Conservation (phyloP, 2,113 vertebrate genomes). For the Anarrhichthys ocellatus region DNA sequence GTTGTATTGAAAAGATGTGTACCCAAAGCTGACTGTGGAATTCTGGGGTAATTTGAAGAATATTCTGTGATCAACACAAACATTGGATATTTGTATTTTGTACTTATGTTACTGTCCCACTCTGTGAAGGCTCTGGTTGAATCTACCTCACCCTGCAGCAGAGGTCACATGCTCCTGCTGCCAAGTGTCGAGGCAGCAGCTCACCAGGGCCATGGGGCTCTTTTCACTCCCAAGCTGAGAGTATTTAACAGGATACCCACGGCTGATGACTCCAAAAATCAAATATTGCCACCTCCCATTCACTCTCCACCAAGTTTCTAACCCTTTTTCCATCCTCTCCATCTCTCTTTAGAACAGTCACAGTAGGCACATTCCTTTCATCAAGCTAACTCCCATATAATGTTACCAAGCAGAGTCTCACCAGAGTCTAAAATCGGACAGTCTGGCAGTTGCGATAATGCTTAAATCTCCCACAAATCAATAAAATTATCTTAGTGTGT, state of each 20-base stretch:
- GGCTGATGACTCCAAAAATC: constrained; percentile 45
- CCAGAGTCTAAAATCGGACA: not conserved
- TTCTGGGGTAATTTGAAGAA: no score
- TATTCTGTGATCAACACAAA: no score
- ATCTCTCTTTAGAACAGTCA: constrained; percentile 19
- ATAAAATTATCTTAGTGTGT: no score
- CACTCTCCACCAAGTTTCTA: constrained; percentile 1
- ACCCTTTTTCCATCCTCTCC: constrained; percentile 26
- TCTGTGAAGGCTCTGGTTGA: not conserved
- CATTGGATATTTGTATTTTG: not conserved
- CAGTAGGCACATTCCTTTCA: constrained; percentile 26
- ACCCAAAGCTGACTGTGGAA: no score
- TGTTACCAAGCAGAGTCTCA: not conserved
- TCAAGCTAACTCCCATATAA: not conserved
- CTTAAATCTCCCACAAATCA: no score
- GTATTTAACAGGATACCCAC: constrained; percentile 46
- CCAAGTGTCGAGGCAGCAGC: constrained; percentile 21
- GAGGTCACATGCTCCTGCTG: constrained; percentile 33
- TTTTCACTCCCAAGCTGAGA: constrained; percentile 53
- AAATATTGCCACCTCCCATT: not conserved
- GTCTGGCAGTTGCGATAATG: not conserved
- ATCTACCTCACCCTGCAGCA: not conserved
- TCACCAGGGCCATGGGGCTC: constrained; percentile 23
- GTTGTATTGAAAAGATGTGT: no score
- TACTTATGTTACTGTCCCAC: not conserved